Evolutionary conservation across 2,888 invertebrate species (phyloP), one percentile per base, ranked within the genome.

Genomic region (Volucella inflata): DNA sequence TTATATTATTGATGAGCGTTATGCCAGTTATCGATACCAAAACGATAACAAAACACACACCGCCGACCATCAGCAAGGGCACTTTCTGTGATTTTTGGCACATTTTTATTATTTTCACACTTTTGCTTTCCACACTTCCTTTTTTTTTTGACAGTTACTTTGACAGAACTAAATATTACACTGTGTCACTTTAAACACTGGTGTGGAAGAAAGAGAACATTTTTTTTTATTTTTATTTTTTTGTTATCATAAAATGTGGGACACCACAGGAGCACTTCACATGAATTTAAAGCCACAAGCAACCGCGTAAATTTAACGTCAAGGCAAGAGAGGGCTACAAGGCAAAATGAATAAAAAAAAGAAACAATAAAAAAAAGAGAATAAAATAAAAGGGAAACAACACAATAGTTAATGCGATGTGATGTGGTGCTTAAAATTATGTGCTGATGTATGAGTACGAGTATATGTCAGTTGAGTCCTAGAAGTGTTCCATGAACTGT

Each of bases 1-100:
- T 92, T 50, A 92, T 90, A 78, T 91, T 91, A 81, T 91, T 92
- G 81, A 93, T 92, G 68, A 94, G 89, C 44, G 93, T 94, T 10
- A 93, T 91, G 57, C 93, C 93, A 12, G 93, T 93, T 89, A 93
- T 92, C 17, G 93, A 93, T 89, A 94, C 92, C 79, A 94, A 91
- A 9, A 93, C 90, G 82, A 94, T 92, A 53, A 93, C 92, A 38
- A 93, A 92, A 74, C 93, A 89, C 50, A 93, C 89, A 65, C 93
- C 92, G 59, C 92, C 91, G 80, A 93, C 90, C 77, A 91, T 88
- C 79, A 91, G 89, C 70, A 91, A 50, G 17, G 91, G 92, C 75
- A 92, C 90, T 88, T 91, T 92, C 55, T 91, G 89, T 65, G 90
- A 91, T 88, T 92, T 92, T 40, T 90, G 90, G 79, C 91, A 92